Evolutionary conservation across 2,888 invertebrate genomes (phyloP), one percentile per base, ranked within the genome.

Genomic region (Cremastinae sp.): DNA sequence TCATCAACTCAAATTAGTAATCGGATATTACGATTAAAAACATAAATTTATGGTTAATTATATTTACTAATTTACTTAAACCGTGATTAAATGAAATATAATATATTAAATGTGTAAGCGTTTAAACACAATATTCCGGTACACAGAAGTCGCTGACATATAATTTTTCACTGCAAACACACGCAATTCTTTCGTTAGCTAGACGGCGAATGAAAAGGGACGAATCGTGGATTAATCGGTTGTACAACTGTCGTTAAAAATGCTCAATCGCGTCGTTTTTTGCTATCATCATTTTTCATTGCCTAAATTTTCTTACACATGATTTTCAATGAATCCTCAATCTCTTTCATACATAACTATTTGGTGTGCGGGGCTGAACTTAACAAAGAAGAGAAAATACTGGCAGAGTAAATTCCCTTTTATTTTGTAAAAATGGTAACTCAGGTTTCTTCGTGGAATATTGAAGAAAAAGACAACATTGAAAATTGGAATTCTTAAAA

Each of bases 31-130:
- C 22, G 74, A 55, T 75, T 66, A 70, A 71, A 76, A 78, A 75
- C 73, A 76, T 76, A 76, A 73, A 58, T 55, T 64, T 75, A 78
- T 75, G 8, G 55, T 76, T 74, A 65, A 55, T 70, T 75, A 39
- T n/a, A n/a, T 65, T 49, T 28, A 70, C 47, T 76, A 61, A 61
- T 37, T 43, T 28, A 47, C 41, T 39, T 65, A 43, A 70, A 59
- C 41, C 49, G 43, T 35, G 20, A 41, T 35, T 16, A 51, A 61
- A 61, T 51, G 41, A 59, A 59, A 18, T 39, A 56, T 35, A n/a
- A n/a, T n/a, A 45, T 56, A 45, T 56, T 56, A 56, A 35, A 47
- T 47, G n/a, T 37, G 20, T 59, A 66, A 70, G 65, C 51, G 55
- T 51, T 56, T 51, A 12, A 66, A 61, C 14, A 51, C 41, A 69